These are phyloP conservation scores for Acrocyrtus sp. DNA, from an alignment of 2,888 invertebrate species.

Conservation along the genomic window DNA sequence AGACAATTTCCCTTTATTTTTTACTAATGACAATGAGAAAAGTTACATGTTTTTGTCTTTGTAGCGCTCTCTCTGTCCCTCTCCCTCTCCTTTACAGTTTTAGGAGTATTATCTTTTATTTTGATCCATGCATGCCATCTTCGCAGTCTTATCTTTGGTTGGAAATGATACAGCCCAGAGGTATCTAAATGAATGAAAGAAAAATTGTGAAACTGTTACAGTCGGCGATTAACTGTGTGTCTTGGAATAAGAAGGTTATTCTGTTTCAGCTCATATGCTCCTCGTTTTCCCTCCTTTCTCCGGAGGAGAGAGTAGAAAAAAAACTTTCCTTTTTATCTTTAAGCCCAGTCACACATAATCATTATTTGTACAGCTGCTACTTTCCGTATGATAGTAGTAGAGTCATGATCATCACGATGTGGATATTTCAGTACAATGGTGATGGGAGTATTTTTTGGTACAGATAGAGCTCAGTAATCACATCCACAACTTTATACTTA, in stretches of 20 bases:
- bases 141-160: conserved; percentile 10
- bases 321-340: conserved; percentile 42
- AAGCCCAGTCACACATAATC: conserved; percentile 52
- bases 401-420: conserved; percentile 24
- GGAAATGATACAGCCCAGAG: no score
- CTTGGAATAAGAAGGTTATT: not conserved
- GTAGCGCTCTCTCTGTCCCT: not conserved
- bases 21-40: conserved; percentile 43
- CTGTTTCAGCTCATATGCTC: not conserved
- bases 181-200: conserved; percentile 6
- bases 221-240: conserved; percentile 25
- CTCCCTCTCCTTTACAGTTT: not conserved
- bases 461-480: not conserved
- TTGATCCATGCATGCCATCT: not conserved
- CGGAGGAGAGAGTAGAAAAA: not conserved
- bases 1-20: conserved; percentile 21
- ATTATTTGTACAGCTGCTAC: conserved; percentile 54
- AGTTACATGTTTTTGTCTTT: conserved; percentile 16
- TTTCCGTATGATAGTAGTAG: conserved; percentile 25
- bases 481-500: conserved; percentile 2
- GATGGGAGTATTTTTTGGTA: conserved; percentile 15
- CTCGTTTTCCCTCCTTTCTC: not conserved
- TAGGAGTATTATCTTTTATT: not conserved
- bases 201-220: conserved; percentile 37
- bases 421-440: conserved; percentile 10